Percentiles rank a stretch among this genome's conserved stretches.
phyloP scores from a whole-genome alignment of 1,140 invertebrate genomes.

The Halesus radiatus region DNA sequence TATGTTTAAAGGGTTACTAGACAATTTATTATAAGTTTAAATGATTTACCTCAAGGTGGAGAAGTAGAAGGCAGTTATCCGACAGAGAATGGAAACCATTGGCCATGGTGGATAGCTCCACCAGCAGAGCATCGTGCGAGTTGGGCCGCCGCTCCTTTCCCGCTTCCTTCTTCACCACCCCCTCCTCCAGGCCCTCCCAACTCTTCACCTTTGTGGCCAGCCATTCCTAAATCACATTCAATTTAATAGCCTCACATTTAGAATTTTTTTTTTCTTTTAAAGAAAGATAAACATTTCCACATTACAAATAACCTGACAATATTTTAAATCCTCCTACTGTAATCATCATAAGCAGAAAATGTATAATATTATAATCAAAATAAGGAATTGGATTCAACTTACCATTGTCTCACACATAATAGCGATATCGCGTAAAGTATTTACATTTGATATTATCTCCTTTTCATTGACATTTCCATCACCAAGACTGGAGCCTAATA shows the following conservation, averaged over 20 bases:
- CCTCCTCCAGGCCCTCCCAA: constrained; percentile 44
- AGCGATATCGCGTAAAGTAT: constrained; percentile 85
- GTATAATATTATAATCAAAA: no score
- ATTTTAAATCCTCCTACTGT: no score
- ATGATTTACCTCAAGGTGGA: constrained; percentile 87
- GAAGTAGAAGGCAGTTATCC: constrained; percentile 89
- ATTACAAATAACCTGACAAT: no score
- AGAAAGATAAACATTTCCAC: no score
- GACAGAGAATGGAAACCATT: constrained; percentile 89
- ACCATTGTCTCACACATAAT: constrained; percentile 94
- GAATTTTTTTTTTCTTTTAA: no score
- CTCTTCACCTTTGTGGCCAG: constrained; percentile 45
- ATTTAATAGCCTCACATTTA: no score
- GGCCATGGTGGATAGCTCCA: constrained; percentile 76
- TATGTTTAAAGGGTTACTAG: no score
- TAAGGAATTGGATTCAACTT: constrained; percentile 45
- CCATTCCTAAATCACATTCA: constrained; percentile 61
- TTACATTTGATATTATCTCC: constrained; percentile 85
- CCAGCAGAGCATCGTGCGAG: constrained; percentile 59
- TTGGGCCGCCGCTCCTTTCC: constrained; percentile 18
- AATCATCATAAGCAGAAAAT: no score
- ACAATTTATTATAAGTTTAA: not conserved
- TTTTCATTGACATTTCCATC: constrained; percentile 87
- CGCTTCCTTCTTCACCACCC: constrained; percentile 19
- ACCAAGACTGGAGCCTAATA: constrained; percentile 89